Evolutionary conservation across 2,797 vertebrate genomes (phyloP).

Genomic region (Acanthis flammea): DNA sequence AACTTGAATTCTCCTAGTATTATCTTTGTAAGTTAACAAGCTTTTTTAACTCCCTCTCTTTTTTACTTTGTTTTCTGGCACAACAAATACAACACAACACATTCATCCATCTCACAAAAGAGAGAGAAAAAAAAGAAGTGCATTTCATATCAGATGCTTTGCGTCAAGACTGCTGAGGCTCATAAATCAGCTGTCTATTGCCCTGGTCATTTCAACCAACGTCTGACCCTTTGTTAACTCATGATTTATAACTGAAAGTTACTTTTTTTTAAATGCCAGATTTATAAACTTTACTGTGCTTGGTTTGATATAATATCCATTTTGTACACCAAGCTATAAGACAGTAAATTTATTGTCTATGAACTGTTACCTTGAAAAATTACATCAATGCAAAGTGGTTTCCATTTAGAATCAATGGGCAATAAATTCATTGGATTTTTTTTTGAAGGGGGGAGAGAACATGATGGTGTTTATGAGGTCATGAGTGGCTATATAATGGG

Average conservation of each 20-base stretch:
- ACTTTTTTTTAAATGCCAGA: conserved; percentile 62
- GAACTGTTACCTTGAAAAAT: conserved; percentile 77
- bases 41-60: neutral
- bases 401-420: conserved; percentile 67
- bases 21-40: neutral
- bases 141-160: conserved; percentile 30
- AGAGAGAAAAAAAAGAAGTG: neutral
- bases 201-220: conserved; percentile 59
- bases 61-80: conserved; percentile 1
- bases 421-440: conserved; percentile 56
- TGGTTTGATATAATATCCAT: conserved; percentile 65
- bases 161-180: conserved; percentile 41
- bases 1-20: neutral
- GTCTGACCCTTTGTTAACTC: conserved; percentile 59
- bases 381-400: conserved; percentile 79
- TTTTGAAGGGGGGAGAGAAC: conserved; percentile 5
- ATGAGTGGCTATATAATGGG: conserved; percentile 63
- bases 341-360: conserved; percentile 76
- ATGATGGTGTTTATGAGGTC: conserved; percentile 69
- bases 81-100: conserved; percentile 1
- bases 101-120: conserved; percentile 38
- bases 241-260: conserved; percentile 70
- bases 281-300: conserved; percentile 70
- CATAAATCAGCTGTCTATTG: conserved; percentile 65
- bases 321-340: conserved; percentile 63